Evolutionary conservation across 2,113 vertebrate species (phyloP).

Genomic region (Chionodraco myersi): DNA sequence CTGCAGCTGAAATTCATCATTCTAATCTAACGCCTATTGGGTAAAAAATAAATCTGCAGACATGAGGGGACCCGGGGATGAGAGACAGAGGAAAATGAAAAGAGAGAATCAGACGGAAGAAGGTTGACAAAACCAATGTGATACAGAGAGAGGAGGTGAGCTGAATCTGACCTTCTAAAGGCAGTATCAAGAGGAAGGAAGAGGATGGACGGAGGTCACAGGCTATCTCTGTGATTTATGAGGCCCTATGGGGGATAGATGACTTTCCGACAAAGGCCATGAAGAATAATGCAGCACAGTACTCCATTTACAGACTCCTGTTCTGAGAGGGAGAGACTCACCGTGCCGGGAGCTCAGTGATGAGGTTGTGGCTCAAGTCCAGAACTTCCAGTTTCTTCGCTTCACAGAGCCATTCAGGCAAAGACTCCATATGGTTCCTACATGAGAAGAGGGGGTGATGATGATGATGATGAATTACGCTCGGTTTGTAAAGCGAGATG

Average conservation of each 20-base stretch:
- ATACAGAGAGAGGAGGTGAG: too few species aligned
- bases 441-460: conserved; percentile 2
- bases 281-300: conserved; percentile 43
- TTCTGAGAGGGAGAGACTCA: conserved; percentile 79
- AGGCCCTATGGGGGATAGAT: conserved; percentile 60
- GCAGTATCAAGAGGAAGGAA: conserved; percentile 48
- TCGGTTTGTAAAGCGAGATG: conserved; percentile 17
- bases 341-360: conserved; percentile 91
- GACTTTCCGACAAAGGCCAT: conserved; percentile 47
- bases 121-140: background rate
- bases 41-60: conserved; percentile 65
- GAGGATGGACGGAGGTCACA: conserved; percentile 54
- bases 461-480: conserved; percentile 57
- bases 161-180: conserved; percentile 61
- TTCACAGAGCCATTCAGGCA: conserved; percentile 96
- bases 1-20: conserved; percentile 70
- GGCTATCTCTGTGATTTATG: conserved; percentile 74
- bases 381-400: conserved; percentile 94
- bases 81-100: conserved; percentile 24
- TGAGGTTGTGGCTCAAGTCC: conserved; percentile 93
- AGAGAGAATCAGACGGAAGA: background rate
- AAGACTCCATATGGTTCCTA: conserved; percentile 91
- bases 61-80: conserved; percentile 8
- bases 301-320: conserved; percentile 57
- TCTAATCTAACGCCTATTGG: conserved; percentile 57